Evolutionary conservation across 2,113 vertebrate genomes (phyloP), one percentile per base, ranked within the genome.

Genomic region (Suricata suricatta): DNA sequence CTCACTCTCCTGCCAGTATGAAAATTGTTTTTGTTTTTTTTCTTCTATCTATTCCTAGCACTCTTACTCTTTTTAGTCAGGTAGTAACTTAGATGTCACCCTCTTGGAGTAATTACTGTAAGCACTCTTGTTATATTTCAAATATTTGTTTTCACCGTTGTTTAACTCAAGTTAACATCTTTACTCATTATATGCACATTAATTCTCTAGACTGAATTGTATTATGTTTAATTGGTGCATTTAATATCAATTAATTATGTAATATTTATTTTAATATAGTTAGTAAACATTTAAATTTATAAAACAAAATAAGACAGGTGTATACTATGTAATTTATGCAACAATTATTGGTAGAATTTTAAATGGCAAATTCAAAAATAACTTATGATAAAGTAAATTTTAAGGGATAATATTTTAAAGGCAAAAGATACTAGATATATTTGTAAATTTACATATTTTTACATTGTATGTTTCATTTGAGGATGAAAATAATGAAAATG

Each of bases 271-370:
- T 96, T 66, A 19, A 16, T 90, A 23, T 33, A 52, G 47, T 64
- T 82, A 57, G 10, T 68, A 90, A 76, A 60, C 68, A 71, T 52
- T 93, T 95, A 68, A 85, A 90, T 82, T 79, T 60, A 0, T 92
- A 90, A 82, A 93, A 82, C n/a, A 74, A 93, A 90, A 90, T 80
- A n/a, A 71, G 5, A 31, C 35, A 57, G 38, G 52, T 83, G 33
- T 57, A 71, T 93, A 38, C 31, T 87, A 15, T 76, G 3, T 41
- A 63, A 83, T 64, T 87, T 71, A 86, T 60, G 13, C 23, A 86
- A 35, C 23, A 38, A 33, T 85, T 93, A 85, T 74, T 52, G 64
- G 23, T 84, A 81, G 33, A 35, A 88, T 94, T 93, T 95, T 86
- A 81, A 81, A 44, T 52, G 47, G 11, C 7, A 54, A 96, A 95